A percentile compares a stretch with the other conserved stretches of the same genome.
These are phyloP conservation scores for Chloebia gouldiae DNA, from an alignment of 2,113 vertebrate species.

Conservation along the genomic window DNA sequence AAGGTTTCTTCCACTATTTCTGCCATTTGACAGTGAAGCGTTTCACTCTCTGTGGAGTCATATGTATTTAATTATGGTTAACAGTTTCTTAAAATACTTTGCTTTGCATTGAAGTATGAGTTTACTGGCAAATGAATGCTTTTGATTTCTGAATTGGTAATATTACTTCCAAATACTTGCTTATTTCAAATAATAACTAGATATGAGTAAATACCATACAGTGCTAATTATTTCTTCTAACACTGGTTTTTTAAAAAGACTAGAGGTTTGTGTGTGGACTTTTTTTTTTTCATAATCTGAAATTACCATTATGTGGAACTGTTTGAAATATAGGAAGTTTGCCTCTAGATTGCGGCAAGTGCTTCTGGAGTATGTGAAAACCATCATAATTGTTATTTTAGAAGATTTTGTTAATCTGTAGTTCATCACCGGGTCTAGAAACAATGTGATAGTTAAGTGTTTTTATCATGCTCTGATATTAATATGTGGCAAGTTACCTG, in stretches of 20 bases:
- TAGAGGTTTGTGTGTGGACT: accelerated
- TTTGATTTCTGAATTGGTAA: not conserved
- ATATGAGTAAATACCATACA: not conserved
- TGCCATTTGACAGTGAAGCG: not conserved
- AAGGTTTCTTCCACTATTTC: not conserved
- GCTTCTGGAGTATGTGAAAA: not conserved
- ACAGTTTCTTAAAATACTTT: not conserved
- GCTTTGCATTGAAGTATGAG: not conserved
- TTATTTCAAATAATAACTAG: not conserved
- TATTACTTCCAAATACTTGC: not conserved
- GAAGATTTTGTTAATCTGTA: not conserved
- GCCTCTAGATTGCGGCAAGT: not conserved
- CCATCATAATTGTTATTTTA: accelerated
- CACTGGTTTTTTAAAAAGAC: not conserved
- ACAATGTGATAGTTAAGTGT: accelerated
- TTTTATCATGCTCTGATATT: not conserved
- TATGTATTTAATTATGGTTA: not conserved
- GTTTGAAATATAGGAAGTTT: not conserved
- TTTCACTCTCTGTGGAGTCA: not conserved
- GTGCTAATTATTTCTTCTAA: not conserved
- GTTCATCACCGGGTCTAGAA: not conserved
- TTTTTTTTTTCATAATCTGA: not conserved
- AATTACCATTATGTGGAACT: not conserved
- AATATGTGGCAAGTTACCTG: not conserved
- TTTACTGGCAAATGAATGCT: not conserved